Conservation (phyloP, 1,140 invertebrate species). For the Pogonognathellus flavescens region DNA sequence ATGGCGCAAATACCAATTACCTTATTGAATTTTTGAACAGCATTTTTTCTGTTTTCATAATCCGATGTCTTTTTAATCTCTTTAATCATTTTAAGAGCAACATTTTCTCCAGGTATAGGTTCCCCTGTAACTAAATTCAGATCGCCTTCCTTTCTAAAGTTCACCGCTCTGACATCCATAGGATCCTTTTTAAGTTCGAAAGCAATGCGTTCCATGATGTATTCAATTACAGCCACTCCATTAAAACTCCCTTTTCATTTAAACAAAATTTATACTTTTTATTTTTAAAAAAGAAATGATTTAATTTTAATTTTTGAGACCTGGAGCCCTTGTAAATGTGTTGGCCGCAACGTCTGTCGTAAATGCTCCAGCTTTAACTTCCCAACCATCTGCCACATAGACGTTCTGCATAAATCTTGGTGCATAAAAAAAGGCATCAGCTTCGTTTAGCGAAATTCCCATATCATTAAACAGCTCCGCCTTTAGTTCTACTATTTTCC, state of each 20-base stretch:
- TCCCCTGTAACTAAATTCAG: conserved; percentile 75
- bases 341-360: conserved; percentile 63
- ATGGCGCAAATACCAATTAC: background rate
- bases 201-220: conserved; percentile 74
- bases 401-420: conserved; percentile 53
- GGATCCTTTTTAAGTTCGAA: conserved; percentile 80
- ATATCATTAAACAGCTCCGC: conserved; percentile 76
- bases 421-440: conserved; percentile 67
- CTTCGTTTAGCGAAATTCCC: conserved; percentile 76
- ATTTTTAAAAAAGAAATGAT: no score
- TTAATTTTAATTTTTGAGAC: conserved; percentile 70
- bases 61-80: conserved; percentile 75
- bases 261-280: no score
- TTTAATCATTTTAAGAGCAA: conserved; percentile 54
- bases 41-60: conserved; percentile 76
- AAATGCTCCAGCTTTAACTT: conserved; percentile 69
- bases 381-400: conserved; percentile 66
- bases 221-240: conserved; percentile 10
- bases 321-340: conserved; percentile 73
- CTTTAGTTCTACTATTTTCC: conserved; percentile 79
- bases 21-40: conserved; percentile 70
- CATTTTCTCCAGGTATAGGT: conserved; percentile 70
- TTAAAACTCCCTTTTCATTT: no score
- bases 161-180: conserved; percentile 76
- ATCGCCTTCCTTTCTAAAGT: conserved; percentile 76